A percentile compares a stretch with the other conserved stretches of the same genome.
Conservation (phyloP, 2,113 vertebrate species). For the Chionodraco myersi region DNA sequence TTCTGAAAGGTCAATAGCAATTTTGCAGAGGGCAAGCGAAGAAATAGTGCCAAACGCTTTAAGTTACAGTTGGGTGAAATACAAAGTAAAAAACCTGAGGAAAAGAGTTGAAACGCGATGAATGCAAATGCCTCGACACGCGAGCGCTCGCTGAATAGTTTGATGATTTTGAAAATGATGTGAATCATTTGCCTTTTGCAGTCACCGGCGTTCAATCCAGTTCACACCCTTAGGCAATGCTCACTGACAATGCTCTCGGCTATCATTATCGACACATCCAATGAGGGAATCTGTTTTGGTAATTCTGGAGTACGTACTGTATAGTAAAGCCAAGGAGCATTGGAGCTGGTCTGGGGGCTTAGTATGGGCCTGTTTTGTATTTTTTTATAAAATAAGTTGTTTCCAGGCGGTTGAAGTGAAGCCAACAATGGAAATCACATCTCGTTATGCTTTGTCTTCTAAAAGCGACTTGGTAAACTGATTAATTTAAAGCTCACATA, state of each 20-base stretch:
- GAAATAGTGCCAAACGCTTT: background rate
- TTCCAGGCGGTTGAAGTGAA: background rate
- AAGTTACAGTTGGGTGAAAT: background rate
- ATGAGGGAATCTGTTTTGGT: background rate
- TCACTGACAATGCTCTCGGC: background rate
- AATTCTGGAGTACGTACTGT: too few relatives aligned
- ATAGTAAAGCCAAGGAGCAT: background rate
- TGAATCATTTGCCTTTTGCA: background rate
- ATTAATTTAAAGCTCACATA: slow-evolving; percentile 18
- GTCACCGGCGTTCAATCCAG: background rate
- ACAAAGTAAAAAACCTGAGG: background rate
- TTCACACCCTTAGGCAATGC: background rate
- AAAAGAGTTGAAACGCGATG: background rate
- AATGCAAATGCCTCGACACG: background rate
- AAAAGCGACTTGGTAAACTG: background rate
- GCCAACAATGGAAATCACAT: background rate
- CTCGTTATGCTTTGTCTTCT: background rate
- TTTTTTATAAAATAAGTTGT: slow-evolving; percentile 9
- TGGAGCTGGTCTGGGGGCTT: background rate
- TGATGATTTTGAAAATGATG: background rate
- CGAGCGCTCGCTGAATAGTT: background rate
- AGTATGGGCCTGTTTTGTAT: background rate
- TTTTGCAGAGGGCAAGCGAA: background rate
- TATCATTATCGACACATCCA: background rate
- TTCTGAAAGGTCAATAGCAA: background rate